Base-by-base conservation (phyloP, 2,113 vertebrate species). In the Limanda limanda region DNA sequence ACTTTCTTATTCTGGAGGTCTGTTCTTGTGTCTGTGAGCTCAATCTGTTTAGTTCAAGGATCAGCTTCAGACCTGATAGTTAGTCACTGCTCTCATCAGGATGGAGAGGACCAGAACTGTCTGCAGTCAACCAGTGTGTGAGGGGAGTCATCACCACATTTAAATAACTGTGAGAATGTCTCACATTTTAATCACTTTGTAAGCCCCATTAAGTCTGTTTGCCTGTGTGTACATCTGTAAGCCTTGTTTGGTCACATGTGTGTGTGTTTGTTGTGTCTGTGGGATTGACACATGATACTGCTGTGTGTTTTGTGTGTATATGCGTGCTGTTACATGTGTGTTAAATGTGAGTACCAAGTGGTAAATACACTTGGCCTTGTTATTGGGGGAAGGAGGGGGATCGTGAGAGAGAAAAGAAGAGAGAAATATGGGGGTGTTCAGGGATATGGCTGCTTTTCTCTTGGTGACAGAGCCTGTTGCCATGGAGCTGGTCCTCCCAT, bases 391-490 rank as follows among this genome's bases (percentile, higher is more conserved):
- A 69, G 66, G 83, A 86, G 68, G 66, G 85, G 68, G 83, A 70
- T 87, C 61, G 74, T 83, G 86, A 82, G 83, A 83, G 82, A 77
- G 80, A 83, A 72, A 79, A 74, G 40, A 59, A 85, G 78, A 83
- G 82, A 84, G 82, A 92, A 91, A 89, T 91, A 91, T 91, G 91
- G 91, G 92, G 94, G 93, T 92, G 91, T 94, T 90, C 81, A 91
- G 84, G 85, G 88, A 92, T 90, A 91, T 88, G 90, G 84, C 88
- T 92, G 90, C 85, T 93, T 95, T 94, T 94, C 95, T 92, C 95
- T 91, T 97, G 92, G 96, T 92, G 89, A 97, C 94, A 96, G 91
- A 95, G 94, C 92, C 82, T 89, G 96, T 99, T 98, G 95, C 96
- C 93, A 97, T 96, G 96, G 96, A 96, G 91, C 94, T 91, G 89